A percentile compares a stretch with the other conserved stretches of the same genome.
phyloP scores from a whole-genome alignment of 64 coral and sea anemone genomes.

The Porites australiensis region DNA sequence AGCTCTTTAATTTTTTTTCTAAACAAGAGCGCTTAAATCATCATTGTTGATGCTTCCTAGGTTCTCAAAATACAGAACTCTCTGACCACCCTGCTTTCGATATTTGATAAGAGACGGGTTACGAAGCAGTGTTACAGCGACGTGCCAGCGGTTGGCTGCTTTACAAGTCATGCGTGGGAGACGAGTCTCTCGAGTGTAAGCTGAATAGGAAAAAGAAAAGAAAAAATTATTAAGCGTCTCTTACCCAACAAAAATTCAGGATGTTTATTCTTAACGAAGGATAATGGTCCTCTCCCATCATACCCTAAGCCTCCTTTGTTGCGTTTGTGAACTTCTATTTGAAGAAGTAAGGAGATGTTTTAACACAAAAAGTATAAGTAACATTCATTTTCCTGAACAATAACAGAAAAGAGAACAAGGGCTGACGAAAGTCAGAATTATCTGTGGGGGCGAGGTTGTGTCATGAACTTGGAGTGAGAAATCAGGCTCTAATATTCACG shows the following conservation, averaged over 20 bases:
- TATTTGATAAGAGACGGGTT: slow-evolving; percentile 44
- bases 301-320: no score
- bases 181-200: not conserved
- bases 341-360: no score
- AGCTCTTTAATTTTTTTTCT: not conserved
- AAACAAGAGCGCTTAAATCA: not conserved
- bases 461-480: no score
- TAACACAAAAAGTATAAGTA: no score
- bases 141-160: slow-evolving; percentile 51
- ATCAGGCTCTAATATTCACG: no score
- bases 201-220: not conserved
- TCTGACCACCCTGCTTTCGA: slow-evolving; percentile 7
- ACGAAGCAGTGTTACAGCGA: slow-evolving; percentile 20
- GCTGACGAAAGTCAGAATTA: no score
- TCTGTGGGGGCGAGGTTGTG: no score
- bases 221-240: not conserved
- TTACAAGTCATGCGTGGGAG: slow-evolving; percentile 2
- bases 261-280: not conserved
- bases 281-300: not conserved
- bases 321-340: no score
- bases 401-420: no score
- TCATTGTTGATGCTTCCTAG: not conserved
- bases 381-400: no score
- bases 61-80: not conserved
- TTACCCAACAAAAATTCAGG: not conserved